phyloP scores from a whole-genome alignment of 2,888 invertebrate genomes.

The Venusia cambrica region DNA sequence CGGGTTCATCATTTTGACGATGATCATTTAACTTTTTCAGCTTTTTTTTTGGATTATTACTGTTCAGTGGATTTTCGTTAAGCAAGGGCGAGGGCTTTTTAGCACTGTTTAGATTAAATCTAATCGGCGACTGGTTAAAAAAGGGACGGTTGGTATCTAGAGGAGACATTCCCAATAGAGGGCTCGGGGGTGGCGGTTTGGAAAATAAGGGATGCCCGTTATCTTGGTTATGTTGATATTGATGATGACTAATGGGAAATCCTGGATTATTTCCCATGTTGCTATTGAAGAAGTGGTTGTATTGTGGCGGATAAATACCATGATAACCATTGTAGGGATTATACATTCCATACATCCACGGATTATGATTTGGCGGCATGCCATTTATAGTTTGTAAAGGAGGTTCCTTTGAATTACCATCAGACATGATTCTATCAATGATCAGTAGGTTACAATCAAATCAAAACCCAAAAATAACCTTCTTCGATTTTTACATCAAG shows the following conservation, averaged over 20 bases:
- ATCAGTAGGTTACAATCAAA: not conserved
- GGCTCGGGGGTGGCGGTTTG: constrained; percentile 56
- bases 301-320: constrained; percentile 72
- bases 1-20: constrained; percentile 60
- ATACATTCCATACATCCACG: constrained; percentile 72
- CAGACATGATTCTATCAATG: constrained; percentile 51
- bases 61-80: constrained; percentile 69
- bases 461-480: constrained; percentile 13
- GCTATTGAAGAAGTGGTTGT: constrained; percentile 73
- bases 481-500: constrained; percentile 6
- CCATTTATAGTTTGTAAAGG: constrained; percentile 72
- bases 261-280: constrained; percentile 58
- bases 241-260: constrained; percentile 49
- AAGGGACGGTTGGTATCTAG: constrained; percentile 65
- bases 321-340: constrained; percentile 64
- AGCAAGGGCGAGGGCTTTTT: constrained; percentile 63
- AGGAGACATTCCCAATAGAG: constrained; percentile 70
- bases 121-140: constrained; percentile 68
- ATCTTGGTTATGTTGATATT: constrained; percentile 58
- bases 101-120: constrained; percentile 69
- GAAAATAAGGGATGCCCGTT: constrained; percentile 53
- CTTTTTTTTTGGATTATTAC: constrained; percentile 86
- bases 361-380: constrained; percentile 61
- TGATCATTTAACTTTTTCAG: constrained; percentile 85
- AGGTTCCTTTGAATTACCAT: constrained; percentile 66